Evolutionary conservation across 2,888 invertebrate species (phyloP), one percentile per base, ranked within the genome.

Genomic region (Patella depressa): DNA sequence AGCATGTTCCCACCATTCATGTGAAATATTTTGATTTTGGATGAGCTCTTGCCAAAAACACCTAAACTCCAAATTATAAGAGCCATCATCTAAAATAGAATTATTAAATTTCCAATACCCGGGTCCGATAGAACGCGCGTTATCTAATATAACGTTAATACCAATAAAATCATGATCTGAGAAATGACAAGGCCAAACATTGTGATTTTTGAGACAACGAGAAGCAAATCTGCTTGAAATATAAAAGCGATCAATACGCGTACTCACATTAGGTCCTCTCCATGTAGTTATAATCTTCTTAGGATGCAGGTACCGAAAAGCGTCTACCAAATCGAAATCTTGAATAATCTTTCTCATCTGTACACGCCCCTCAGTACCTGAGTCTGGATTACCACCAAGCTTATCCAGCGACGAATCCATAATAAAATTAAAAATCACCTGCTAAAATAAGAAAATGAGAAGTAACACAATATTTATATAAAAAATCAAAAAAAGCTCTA

Each of bases 341-440:
- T 77, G 70, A 53, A 73, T 72, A 29, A 81, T 70, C 1, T 24
- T 15, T 57, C 72, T 76, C 45, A 79, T 77, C 34, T 65, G 71
- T 45, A 75, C 71, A 29, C 75, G 78, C 0, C 78, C 79, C 24
- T 45, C 57, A 12, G 70, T 70, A n/a, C 78, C 76, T 53, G 70
- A 54, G 19, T 78, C 59, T 29, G 59, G 34, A 55, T 75, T 74
- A 19, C 81, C 79, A 19, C 81, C 79, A 15, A 79, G 19, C 75
- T 78, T 79, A 70, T 81, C 77, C 7, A 79, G 34, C 3, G 34
- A 53, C 15, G 76, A 45, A 71, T 79, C 75, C 24, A 72, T 73
- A 45, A 80, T 75, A 71, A 72, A 79, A 72, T 80, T 80, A n/a
- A 74, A 77, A 80, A 71, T 80, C 80, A 15, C 80, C 80, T 57